These are phyloP conservation scores for Misgurnus mizolepis DNA, from an alignment of 2,113 vertebrate species.

Conservation along the genomic window DNA sequence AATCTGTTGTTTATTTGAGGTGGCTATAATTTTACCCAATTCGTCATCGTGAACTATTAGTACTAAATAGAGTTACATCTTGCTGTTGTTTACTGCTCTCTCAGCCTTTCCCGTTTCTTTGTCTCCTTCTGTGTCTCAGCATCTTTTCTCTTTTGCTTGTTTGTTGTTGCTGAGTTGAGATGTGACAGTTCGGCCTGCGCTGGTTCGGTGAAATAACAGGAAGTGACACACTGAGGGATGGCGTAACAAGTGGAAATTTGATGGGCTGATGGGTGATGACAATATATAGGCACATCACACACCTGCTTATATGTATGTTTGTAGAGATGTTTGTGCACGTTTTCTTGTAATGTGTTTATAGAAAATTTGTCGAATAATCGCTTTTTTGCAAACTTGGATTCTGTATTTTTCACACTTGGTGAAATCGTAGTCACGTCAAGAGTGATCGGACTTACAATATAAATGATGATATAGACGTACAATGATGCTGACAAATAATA, in stretches of 20 bases:
- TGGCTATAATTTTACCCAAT: not conserved
- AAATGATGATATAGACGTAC: no score
- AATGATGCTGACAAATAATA: no score
- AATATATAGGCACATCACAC: constrained; percentile 63
- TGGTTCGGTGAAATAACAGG: constrained; percentile 56
- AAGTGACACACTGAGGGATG: constrained; percentile 58
- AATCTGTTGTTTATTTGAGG: no score
- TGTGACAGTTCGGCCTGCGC: constrained; percentile 61
- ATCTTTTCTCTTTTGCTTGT: constrained; percentile 51
- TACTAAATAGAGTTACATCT: constrained; percentile 20
- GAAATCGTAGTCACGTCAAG: no score
- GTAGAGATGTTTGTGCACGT: constrained; percentile 26
- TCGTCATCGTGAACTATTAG: not conserved
- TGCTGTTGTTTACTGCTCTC: constrained; percentile 32
- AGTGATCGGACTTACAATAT: no score
- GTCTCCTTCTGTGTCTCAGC: constrained; percentile 38
- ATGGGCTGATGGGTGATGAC: constrained; percentile 63
- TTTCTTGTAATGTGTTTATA: not conserved
- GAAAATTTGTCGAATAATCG: no score
- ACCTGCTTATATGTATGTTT: constrained; percentile 55
- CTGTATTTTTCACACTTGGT: no score
- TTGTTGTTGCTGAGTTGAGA: constrained; percentile 49
- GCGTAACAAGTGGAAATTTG: constrained; percentile 57
- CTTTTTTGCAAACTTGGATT: no score
- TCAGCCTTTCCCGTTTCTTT: constrained; percentile 38